Conservation (phyloP, 2,113 vertebrate genomes). For the Lepus europaeus region DNA sequence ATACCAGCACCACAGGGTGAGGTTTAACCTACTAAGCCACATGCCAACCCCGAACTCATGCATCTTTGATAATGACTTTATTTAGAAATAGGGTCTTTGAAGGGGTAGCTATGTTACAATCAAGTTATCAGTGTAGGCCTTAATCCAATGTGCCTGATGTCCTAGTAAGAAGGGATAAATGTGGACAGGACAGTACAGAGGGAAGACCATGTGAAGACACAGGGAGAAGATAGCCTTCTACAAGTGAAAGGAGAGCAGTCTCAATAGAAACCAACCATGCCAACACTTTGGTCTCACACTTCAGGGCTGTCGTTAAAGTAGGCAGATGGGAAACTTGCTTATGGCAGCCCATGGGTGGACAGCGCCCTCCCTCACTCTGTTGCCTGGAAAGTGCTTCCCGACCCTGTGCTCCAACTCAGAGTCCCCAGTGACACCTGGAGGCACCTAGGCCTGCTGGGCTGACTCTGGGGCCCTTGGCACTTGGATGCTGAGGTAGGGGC, state of each 20-base stretch:
- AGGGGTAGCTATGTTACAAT: neutral
- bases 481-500: neutral
- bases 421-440: neutral
- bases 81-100: slow-evolving; percentile 6
- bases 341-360: neutral
- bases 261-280: slow-evolving; percentile 22
- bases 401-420: neutral
- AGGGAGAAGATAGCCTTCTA: neutral
- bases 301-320: neutral
- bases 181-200: neutral
- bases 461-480: neutral
- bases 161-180: slow-evolving; percentile 8
- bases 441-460: neutral
- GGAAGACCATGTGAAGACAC: neutral
- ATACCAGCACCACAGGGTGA: too few species aligned
- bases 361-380: neutral
- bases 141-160: neutral
- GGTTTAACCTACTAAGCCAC: too few species aligned
- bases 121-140: neutral
- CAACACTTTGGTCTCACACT: neutral
- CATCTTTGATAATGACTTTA: neutral
- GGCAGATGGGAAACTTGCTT: neutral
- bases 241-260: neutral
- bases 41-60: too few species aligned
- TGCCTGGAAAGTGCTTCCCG: neutral